phyloP scores from a whole-genome alignment of 2,888 invertebrate species.

The Myopa testacea region DNA sequence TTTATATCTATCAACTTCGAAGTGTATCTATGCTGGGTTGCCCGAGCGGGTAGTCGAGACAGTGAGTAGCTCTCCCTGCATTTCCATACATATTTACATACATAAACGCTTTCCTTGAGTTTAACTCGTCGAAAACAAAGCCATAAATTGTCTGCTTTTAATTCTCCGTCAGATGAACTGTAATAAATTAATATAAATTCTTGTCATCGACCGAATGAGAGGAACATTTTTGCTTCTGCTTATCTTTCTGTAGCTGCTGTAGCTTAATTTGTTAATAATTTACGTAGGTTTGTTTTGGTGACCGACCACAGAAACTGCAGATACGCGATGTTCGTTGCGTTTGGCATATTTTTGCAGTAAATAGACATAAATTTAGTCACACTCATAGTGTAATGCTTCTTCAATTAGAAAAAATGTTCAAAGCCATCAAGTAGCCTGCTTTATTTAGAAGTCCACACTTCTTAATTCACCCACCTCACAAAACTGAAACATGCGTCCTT shows the following conservation, averaged over 20 bases:
- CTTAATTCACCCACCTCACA: too few species aligned
- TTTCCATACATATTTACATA: constrained; percentile 57
- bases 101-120: constrained; percentile 54
- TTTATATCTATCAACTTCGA: constrained; percentile 15
- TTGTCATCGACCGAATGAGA: constrained; percentile 53
- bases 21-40: not conserved
- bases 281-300: constrained; percentile 32
- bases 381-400: too few species aligned
- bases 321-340: too few species aligned
- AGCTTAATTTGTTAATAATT: constrained; percentile 9
- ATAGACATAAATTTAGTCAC: too few species aligned
- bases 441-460: too few species aligned
- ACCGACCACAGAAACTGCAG: constrained; percentile 31
- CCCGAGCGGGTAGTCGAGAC: not conserved
- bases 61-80: constrained; percentile 30
- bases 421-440: too few species aligned
- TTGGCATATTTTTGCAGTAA: too few species aligned
- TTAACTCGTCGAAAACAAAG: constrained; percentile 62
- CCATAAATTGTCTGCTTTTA: constrained; percentile 66
- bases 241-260: not conserved
- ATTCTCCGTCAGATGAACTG: constrained; percentile 66
- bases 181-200: constrained; percentile 67
- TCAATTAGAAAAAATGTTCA: too few species aligned
- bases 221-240: constrained; percentile 23
- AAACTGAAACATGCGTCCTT: too few species aligned